These are phyloP conservation scores for Hemitrygon akajei DNA, from an alignment of 2,797 vertebrate genomes.

Conservation along the genomic window DNA sequence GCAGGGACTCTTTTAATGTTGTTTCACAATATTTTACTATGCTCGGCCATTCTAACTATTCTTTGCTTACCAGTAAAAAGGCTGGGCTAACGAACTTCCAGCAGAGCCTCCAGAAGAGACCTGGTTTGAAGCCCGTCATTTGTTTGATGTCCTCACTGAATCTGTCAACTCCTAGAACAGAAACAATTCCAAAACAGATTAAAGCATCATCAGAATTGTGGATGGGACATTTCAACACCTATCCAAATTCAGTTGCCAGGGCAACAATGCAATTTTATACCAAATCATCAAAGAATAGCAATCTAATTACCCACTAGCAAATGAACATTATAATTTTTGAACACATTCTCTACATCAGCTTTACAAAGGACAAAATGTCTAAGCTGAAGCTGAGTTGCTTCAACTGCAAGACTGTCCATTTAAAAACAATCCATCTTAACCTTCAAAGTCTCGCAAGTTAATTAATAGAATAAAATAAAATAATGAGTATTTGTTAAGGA, in stretches of 20 bases:
- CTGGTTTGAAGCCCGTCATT: constrained; percentile 98
- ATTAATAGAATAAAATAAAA: background rate
- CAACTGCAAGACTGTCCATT: constrained; percentile 15
- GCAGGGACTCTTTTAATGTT: background rate
- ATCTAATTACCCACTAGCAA: constrained; percentile 11
- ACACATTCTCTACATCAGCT: constrained; percentile 8
- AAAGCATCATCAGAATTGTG: background rate
- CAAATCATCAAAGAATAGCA: constrained; percentile 15
- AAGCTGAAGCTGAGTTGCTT: background rate
- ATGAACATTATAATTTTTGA: constrained; percentile 14
- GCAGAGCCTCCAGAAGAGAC: constrained; percentile 95
- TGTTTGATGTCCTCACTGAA: constrained; percentile 92
- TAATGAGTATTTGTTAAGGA: background rate
- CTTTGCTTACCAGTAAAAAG: constrained; percentile 79
- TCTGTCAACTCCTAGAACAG: constrained; percentile 81
- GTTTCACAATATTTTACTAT: background rate
- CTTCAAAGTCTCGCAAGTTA: background rate
- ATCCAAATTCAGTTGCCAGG: constrained; percentile 24
- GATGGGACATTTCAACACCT: background rate
- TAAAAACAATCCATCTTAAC: background rate
- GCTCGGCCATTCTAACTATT: background rate
- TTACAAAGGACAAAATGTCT: background rate
- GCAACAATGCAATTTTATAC: constrained; percentile 31
- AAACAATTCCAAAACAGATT: constrained; percentile 37
- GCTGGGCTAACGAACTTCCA: constrained; percentile 97